phyloP scores from a whole-genome alignment of 2,113 vertebrate species.

The Oryzias melastigma region DNA sequence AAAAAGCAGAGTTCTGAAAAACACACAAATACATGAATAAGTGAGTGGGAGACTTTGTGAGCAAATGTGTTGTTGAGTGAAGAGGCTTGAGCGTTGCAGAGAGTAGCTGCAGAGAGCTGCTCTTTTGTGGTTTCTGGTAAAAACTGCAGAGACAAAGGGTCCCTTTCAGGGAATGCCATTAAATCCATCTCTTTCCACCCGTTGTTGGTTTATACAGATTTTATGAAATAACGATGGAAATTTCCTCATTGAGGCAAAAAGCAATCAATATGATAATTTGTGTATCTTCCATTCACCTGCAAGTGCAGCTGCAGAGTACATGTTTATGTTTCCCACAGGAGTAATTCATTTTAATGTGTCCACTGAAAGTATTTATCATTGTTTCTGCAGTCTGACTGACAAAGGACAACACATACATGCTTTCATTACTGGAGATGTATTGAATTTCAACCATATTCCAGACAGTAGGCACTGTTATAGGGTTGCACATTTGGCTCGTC shows the following conservation, averaged over 20 bases:
- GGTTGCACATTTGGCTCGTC: slow-evolving; percentile 59
- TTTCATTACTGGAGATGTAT: slow-evolving; percentile 49
- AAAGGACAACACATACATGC: slow-evolving; percentile 51
- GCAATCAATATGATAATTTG: slow-evolving; percentile 76
- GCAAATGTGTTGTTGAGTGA: slow-evolving; percentile 65
- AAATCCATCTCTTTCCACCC: slow-evolving; percentile 40
- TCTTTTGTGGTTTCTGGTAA: slow-evolving; percentile 43
- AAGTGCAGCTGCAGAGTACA: slow-evolving; percentile 34
- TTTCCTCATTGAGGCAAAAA: slow-evolving; percentile 53
- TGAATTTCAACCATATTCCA: slow-evolving; percentile 46
- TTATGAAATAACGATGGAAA: slow-evolving; percentile 66
- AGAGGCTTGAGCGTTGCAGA: slow-evolving; percentile 52
- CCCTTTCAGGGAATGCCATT: slow-evolving; percentile 42
- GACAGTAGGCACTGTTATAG: slow-evolving; percentile 56
- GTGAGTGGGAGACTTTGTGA: slow-evolving; percentile 46
- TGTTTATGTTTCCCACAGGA: slow-evolving; percentile 52
- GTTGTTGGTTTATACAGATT: slow-evolving; percentile 56
- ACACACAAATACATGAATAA: slow-evolving; percentile 76
- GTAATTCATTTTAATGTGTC: slow-evolving; percentile 66
- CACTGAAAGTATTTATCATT: slow-evolving; percentile 55
- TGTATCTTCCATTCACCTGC: slow-evolving; percentile 63
- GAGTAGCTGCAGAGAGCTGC: slow-evolving; percentile 38
- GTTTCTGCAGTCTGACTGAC: slow-evolving; percentile 58
- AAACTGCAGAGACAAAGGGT: slow-evolving; percentile 46
- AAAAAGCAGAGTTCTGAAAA: slow-evolving; percentile 67